Conservation (phyloP, 2,888 invertebrate species). For the Cistogaster globosa region DNA sequence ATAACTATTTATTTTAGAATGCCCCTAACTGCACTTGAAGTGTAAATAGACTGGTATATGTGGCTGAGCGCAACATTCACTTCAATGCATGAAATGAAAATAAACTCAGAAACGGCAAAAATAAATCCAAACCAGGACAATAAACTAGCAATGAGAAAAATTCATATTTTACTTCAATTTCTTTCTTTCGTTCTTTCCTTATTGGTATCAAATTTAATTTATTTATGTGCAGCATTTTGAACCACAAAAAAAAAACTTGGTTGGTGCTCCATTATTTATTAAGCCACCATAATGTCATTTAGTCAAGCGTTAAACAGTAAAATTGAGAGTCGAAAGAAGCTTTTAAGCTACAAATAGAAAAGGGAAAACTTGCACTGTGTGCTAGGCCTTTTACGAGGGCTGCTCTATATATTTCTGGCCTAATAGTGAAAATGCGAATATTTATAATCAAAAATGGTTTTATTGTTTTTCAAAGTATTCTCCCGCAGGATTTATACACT, state of each 20-base stretch:
- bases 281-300: background rate
- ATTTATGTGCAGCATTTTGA: background rate
- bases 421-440: no score
- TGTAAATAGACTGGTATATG: conserved; percentile 26
- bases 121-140: background rate
- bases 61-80: conserved; percentile 40
- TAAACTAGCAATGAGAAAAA: conserved; percentile 1
- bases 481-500: no score
- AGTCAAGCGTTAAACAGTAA: conserved; percentile 17
- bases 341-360: background rate
- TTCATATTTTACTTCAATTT: no score
- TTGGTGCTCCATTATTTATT: conserved; percentile 9
- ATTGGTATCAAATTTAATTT: background rate
- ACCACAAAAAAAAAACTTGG: no score
- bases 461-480: no score
- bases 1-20: conserved; percentile 38
- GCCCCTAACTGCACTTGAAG: conserved; percentile 29
- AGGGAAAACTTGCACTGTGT: conserved; percentile 11
- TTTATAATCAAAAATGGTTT: no score
- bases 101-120: no score
- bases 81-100: background rate
- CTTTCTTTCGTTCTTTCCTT: background rate
- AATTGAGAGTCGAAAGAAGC: background rate
- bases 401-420: no score
- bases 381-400: background rate